Evolutionary conservation across 1,140 invertebrate genomes (phyloP), one percentile per base, ranked within the genome.

Genomic region (Caenorhabditis remanei): DNA sequence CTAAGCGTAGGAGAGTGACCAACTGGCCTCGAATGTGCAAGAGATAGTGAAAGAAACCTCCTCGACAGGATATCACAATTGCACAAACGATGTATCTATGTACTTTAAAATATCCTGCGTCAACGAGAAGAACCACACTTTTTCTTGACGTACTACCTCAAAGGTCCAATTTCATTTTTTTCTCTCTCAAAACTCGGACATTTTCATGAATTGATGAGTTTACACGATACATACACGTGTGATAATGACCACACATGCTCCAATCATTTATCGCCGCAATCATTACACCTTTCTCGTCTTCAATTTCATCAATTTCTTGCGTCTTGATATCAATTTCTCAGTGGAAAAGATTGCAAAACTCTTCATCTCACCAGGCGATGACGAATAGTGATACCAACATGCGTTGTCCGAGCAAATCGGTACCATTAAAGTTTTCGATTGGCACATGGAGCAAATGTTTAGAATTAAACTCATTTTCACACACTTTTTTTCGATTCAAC

Each of bases 71-170:
- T 79, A 79, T 79, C 71, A 50, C 71, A 79, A 79, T 79, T 79
- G 71, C 71, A 79, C 71, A 79, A 79, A 79, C 71, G 71, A 79
- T 79, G 71, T 79, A 79, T 79, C 19, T 79, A 79, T 79, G 71
- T 79, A 79, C 46, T 79, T 79, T 79, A 79, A 71, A 79, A 79
- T 32, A 50, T 79, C 46, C 41, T 79, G 71, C 71, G 71, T 79
- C 71, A 79, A 79, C 13, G 53, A 24, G 3, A 79, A 79, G 21
- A 79, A 79, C 71, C 71, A 79, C 71, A 50, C n/a, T 63, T 63
- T 71, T 50, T 79, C 71, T 19, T 53, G 19, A 79, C 71, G 71
- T 79, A 50, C n/a, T 50, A 19, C 40, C 19, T 14, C 32, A 6
- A 32, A 58, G 55, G 13, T 58, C n/a, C 55, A 19, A 71, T 46